These are phyloP conservation scores for Condylostylus longicornis DNA, from an alignment of 1,140 invertebrate species.

Conservation along the genomic window DNA sequence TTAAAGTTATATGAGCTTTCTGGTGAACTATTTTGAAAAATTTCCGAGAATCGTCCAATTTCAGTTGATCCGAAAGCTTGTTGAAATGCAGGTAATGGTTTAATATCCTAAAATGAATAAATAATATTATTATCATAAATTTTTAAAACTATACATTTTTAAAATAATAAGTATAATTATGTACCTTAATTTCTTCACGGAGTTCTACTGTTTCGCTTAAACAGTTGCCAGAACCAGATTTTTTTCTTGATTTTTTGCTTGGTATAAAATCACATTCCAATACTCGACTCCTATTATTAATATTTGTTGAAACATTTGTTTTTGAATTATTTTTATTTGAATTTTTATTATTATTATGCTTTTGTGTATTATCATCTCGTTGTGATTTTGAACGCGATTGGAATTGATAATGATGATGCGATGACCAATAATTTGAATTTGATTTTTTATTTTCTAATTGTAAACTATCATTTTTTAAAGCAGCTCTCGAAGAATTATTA, in stretches of 20 bases:
- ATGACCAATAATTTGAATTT: no score
- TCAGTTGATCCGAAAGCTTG: conserved; percentile 64
- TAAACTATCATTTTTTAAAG: no score
- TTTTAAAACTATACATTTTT: no score
- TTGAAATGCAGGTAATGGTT: conserved; percentile 53
- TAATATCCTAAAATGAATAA: conserved; percentile 17
- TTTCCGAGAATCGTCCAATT: conserved; percentile 52
- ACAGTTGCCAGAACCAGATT: not conserved
- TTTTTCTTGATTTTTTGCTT: conserved; percentile 26
- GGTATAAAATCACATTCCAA: conserved; percentile 28
- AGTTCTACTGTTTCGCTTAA: not conserved
- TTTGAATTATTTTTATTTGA: no score
- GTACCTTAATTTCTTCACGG: conserved; percentile 22
- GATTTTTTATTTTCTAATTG: no score
- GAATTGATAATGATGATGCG: no score
- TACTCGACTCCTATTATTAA: conserved; percentile 18
- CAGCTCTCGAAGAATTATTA: no score
- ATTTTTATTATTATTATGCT: no score
- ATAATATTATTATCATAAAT: not conserved
- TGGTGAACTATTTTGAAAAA: conserved; percentile 33
- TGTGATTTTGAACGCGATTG: no score
- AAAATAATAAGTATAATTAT: conserved; percentile 2
- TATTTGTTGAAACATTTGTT: no score
- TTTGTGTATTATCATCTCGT: no score
- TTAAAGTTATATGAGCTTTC: no score